These are phyloP conservation scores for Hartigia nigra DNA, from an alignment of 2,888 invertebrate genomes.

Conservation along the genomic window DNA sequence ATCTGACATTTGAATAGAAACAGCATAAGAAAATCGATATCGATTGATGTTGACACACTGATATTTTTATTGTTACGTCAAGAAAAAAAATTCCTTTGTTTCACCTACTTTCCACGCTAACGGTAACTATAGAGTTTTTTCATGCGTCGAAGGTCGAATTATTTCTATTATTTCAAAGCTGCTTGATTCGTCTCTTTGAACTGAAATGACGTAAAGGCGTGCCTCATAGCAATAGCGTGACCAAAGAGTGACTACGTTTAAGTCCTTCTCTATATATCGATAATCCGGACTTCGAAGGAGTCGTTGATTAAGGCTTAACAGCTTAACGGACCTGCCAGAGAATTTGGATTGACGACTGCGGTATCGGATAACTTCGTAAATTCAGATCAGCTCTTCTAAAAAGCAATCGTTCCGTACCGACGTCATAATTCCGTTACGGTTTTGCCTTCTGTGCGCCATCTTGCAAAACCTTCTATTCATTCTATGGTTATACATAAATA, in stretches of 20 bases:
- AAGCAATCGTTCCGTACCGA: background rate
- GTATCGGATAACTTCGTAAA: background rate
- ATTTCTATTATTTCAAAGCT: too few species aligned
- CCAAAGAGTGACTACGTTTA: background rate
- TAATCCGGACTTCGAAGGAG: conserved; percentile 31
- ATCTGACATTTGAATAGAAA: background rate
- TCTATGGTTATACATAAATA: background rate
- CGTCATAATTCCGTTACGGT: background rate
- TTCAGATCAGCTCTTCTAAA: background rate
- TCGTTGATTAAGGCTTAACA: conserved; percentile 31
- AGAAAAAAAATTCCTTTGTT: too few species aligned
- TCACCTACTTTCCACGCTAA: too few species aligned
- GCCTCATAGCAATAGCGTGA: background rate
- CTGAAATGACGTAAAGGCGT: background rate
- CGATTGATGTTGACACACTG: background rate
- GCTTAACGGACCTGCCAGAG: conserved; percentile 21
- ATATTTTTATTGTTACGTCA: background rate
- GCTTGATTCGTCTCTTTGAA: background rate
- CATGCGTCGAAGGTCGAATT: background rate
- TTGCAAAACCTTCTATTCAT: background rate
- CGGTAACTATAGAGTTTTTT: too few species aligned
- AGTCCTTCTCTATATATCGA: conserved; percentile 17
- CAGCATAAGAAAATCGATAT: background rate
- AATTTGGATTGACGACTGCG: background rate
- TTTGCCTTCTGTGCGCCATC: background rate